Conservation (phyloP, 2,888 invertebrate genomes). For the Brenthis ino region DNA sequence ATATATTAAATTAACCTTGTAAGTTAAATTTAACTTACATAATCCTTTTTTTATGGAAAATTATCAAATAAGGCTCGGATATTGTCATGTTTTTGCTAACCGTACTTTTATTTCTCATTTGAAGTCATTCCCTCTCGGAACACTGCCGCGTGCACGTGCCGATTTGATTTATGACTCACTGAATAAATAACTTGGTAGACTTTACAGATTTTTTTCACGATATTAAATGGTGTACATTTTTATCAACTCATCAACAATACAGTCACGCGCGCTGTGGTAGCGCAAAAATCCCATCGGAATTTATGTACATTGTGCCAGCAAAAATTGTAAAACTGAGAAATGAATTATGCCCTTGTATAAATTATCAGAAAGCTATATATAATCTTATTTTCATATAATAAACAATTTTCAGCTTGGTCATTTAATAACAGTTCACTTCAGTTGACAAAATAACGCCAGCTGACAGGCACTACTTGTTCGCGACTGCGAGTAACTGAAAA, state of each 20-base stretch:
- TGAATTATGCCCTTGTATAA: slow-evolving; percentile 18
- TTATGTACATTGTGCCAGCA: slow-evolving; percentile 21
- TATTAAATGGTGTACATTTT: slow-evolving; percentile 38
- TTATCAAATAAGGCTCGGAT: slow-evolving; percentile 23
- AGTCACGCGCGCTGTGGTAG: slow-evolving; percentile 36
- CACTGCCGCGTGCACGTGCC: slow-evolving; percentile 65
- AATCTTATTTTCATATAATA: slow-evolving; percentile 13
- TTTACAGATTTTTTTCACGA: slow-evolving; percentile 47
- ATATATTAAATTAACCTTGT: slow-evolving; percentile 6
- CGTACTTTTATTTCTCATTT: slow-evolving; percentile 32
- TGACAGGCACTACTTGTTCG: too few species aligned
- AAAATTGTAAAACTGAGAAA: slow-evolving; percentile 25
- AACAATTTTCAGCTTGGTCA: not conserved
- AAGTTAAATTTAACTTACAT: slow-evolving; percentile 6
- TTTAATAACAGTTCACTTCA: too few species aligned
- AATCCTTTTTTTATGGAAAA: slow-evolving; percentile 10
- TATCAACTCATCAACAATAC: slow-evolving; percentile 39
- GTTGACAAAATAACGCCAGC: too few species aligned
- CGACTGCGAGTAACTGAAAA: too few species aligned
- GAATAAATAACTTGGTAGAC: slow-evolving; percentile 69
- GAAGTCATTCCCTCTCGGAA: slow-evolving; percentile 28
- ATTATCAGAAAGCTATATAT: slow-evolving; percentile 13
- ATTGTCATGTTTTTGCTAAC: slow-evolving; percentile 30
- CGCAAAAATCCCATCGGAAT: slow-evolving; percentile 26
- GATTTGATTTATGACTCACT: slow-evolving; percentile 72